These are phyloP conservation scores for Meandrusa payeni DNA, from an alignment of 2,888 invertebrate species.

Conservation along the genomic window DNA sequence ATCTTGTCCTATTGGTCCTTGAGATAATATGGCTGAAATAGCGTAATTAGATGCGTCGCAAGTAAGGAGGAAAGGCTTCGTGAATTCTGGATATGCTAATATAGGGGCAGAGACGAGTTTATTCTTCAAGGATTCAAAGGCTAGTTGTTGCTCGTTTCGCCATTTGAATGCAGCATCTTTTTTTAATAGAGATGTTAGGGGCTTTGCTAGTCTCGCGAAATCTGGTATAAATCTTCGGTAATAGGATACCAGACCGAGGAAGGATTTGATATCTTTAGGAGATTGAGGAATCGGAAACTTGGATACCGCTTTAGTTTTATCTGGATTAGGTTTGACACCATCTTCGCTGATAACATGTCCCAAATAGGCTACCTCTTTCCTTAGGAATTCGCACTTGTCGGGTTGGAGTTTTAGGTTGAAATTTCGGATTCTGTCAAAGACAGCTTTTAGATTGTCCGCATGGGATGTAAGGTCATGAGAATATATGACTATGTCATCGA, in stretches of 20 bases:
- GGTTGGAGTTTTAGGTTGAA: conserved; percentile 37
- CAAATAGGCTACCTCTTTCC: conserved; percentile 43
- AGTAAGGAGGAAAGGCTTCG: conserved; percentile 31
- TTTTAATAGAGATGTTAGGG: conserved; percentile 34
- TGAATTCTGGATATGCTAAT: conserved; percentile 44
- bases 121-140: conserved; percentile 31
- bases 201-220: conserved; percentile 36
- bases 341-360: conserved; percentile 46
- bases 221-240: conserved; percentile 40
- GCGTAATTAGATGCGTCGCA: conserved; percentile 39
- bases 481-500: conserved; percentile 38
- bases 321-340: conserved; percentile 46
- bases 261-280: conserved; percentile 40
- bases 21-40: conserved; percentile 30
- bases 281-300: conserved; percentile 38
- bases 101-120: conserved; percentile 34
- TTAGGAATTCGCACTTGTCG: conserved; percentile 45
- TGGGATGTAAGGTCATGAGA: conserved; percentile 38
- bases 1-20: too few species aligned
- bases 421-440: conserved; percentile 36
- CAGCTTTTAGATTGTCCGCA: conserved; percentile 33
- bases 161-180: conserved; percentile 33
- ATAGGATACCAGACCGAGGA: conserved; percentile 39
- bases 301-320: conserved; percentile 33
- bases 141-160: conserved; percentile 27